These are phyloP conservation scores for Melanchra persicariae DNA, from an alignment of 2,888 invertebrate species.

Conservation along the genomic window DNA sequence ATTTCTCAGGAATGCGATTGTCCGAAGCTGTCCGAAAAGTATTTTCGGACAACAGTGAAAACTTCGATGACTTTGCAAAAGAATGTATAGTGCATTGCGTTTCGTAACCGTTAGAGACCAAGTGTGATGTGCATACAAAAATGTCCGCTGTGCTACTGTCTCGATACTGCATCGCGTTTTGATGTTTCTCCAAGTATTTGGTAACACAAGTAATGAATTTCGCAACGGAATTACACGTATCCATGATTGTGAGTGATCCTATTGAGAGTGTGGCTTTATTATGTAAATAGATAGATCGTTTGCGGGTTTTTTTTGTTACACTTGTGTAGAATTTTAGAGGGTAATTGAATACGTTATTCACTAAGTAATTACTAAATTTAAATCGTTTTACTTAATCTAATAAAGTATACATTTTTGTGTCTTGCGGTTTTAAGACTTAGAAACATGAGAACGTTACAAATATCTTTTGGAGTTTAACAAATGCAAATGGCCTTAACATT, in stretches of 20 bases:
- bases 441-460: no score
- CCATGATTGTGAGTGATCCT: no score
- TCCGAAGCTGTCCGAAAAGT: no score
- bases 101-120: slow-evolving; percentile 16
- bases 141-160: slow-evolving; percentile 3
- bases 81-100: background rate
- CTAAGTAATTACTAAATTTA: no score
- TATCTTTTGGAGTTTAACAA: background rate
- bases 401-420: no score
- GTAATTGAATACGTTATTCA: no score
- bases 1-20: background rate
- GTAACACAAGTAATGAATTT: slow-evolving; percentile 11
- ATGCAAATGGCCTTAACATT: background rate
- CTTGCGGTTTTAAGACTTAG: no score
- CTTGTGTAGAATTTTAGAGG: no score
- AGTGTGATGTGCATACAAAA: slow-evolving; percentile 37
- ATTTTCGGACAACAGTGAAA: background rate
- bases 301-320: no score
- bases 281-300: no score
- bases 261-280: slow-evolving; percentile 1
- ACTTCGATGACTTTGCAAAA: background rate
- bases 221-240: background rate
- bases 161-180: slow-evolving; percentile 11
- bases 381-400: no score
- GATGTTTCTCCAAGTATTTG: slow-evolving; percentile 24